A percentile compares a stretch with the other conserved stretches of the same genome.
Evolutionary conservation across 2,113 vertebrate genomes (phyloP).

Genomic region (Urocitellus parryii): DNA sequence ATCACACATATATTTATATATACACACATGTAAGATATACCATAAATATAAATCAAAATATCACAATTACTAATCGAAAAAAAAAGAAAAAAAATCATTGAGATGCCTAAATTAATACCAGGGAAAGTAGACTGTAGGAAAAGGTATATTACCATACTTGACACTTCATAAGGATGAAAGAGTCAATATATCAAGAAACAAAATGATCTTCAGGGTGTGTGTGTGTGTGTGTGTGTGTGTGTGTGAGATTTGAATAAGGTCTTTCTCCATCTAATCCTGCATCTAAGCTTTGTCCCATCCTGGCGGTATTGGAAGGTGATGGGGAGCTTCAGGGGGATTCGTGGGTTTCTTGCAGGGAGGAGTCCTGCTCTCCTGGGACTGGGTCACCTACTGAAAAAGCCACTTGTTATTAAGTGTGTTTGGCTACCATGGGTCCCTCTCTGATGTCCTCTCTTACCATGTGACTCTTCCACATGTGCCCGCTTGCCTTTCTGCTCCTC

Average conservation of each 20-base stretch:
- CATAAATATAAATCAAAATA: too few relatives aligned
- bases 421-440: too few relatives aligned
- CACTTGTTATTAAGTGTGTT: too few relatives aligned
- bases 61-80: too few relatives aligned
- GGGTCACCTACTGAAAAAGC: neutral
- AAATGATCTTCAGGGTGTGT: neutral
- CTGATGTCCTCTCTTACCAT: neutral
- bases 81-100: too few relatives aligned
- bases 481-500: neutral
- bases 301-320: neutral
- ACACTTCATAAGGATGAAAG: neutral
- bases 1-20: too few relatives aligned
- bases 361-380: neutral
- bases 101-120: neutral
- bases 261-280: neutral
- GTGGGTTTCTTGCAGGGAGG: neutral
- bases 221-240: too few relatives aligned
- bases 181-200: neutral
- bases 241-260: too few relatives aligned
- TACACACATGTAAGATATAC: too few relatives aligned
- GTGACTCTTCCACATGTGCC: neutral
- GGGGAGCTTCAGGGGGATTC: neutral
- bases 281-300: neutral
- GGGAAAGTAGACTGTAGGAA: neutral
- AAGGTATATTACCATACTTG: neutral